Percentiles rank a stretch among this genome's conserved stretches.
These are phyloP conservation scores for Vipera ursinii DNA, from an alignment of 2,797 vertebrate species.

Conservation along the genomic window DNA sequence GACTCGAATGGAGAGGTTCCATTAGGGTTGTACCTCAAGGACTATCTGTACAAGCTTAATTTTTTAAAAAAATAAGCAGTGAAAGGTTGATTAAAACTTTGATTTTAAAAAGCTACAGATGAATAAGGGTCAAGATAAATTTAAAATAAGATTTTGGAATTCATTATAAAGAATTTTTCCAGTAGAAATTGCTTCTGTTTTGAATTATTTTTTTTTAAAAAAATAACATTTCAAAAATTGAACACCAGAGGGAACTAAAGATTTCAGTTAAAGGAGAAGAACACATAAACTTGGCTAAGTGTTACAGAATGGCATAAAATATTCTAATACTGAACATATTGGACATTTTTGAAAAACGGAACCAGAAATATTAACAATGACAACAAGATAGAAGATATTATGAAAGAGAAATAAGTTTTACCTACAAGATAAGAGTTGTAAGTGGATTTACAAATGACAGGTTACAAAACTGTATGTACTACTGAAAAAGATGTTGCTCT, in stretches of 20 bases:
- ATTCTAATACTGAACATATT: not conserved
- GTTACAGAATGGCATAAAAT: not conserved
- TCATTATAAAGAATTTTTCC: not conserved
- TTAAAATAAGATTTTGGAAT: not conserved
- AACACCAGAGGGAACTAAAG: not conserved
- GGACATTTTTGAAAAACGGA: not conserved
- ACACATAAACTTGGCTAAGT: not conserved
- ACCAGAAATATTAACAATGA: not conserved
- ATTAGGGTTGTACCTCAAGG: not conserved
- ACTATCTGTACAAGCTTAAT: not conserved
- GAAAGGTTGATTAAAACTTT: not conserved
- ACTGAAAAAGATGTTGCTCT: not conserved
- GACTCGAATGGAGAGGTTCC: not conserved
- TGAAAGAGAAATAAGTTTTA: not conserved
- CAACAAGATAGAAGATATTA: not conserved
- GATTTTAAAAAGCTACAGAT: not conserved
- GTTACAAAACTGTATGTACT: not conserved
- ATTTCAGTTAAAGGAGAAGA: not conserved
- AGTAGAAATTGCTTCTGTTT: not conserved
- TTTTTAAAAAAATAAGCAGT: not conserved
- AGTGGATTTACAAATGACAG: not conserved
- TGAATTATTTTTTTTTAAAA: not conserved
- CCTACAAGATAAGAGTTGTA: not conserved
- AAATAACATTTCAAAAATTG: not conserved
- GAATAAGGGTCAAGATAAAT: not conserved